A percentile compares a stretch with the other conserved stretches of the same genome.
These are phyloP conservation scores for Ciconia nigra DNA, from an alignment of 2,797 vertebrate genomes.

Conservation along the genomic window DNA sequence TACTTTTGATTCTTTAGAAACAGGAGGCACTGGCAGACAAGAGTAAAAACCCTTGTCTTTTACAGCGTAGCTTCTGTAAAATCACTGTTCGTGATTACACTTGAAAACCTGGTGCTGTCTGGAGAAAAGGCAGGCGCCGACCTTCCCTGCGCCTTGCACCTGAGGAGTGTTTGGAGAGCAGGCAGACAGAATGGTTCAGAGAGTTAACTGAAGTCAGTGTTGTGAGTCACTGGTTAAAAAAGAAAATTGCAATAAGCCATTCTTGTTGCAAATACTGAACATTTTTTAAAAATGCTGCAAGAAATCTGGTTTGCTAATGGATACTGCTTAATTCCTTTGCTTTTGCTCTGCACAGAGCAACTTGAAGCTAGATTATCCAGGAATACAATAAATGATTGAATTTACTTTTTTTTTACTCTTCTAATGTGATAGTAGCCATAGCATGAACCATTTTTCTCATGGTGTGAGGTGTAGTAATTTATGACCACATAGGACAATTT, in stretches of 20 bases:
- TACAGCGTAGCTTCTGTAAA: background rate
- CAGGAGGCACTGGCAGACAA: background rate
- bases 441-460: background rate
- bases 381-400: background rate
- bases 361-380: background rate
- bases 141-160: background rate
- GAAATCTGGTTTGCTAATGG: background rate
- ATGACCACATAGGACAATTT: background rate
- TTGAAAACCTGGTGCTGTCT: background rate
- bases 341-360: background rate
- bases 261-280: background rate
- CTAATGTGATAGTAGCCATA: too few species aligned
- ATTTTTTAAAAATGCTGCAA: background rate
- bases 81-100: background rate
- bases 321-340: background rate
- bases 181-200: background rate
- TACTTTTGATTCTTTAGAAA: background rate
- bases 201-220: too few species aligned
- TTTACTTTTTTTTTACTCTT: background rate
- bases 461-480: background rate
- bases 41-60: background rate
- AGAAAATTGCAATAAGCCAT: background rate
- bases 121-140: accelerated
- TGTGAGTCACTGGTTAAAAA: background rate
- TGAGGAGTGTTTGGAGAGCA: background rate